phyloP scores from a whole-genome alignment of 2,888 invertebrate species.

The Bembecia ichneumoniformis region DNA sequence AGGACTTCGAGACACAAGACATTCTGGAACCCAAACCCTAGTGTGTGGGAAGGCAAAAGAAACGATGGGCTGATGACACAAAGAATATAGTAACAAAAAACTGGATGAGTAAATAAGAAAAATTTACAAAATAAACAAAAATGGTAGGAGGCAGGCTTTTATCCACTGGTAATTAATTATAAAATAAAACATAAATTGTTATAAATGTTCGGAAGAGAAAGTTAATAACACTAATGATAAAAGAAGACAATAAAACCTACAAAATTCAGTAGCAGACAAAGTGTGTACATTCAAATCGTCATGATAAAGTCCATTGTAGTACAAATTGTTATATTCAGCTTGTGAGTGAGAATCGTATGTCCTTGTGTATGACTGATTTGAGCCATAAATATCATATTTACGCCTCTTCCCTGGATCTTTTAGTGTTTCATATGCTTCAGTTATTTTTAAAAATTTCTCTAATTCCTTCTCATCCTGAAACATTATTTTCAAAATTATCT shows the following conservation, averaged over 20 bases:
- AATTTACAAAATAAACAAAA: too few species aligned
- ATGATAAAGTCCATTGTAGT: constrained; percentile 90
- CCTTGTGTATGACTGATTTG: constrained; percentile 62
- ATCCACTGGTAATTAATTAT: too few species aligned
- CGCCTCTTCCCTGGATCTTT: constrained; percentile 85
- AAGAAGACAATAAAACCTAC: constrained; percentile 57
- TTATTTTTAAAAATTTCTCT: constrained; percentile 82
- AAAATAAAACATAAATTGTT: not conserved
- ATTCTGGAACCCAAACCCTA: too few species aligned
- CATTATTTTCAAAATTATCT: too few species aligned
- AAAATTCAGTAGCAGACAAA: constrained; percentile 80
- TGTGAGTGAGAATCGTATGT: constrained; percentile 75
- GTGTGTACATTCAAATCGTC: constrained; percentile 87
- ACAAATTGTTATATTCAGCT: constrained; percentile 82
- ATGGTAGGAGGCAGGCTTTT: too few species aligned
- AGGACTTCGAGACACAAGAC: too few species aligned
- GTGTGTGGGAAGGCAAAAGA: too few species aligned
- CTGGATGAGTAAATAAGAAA: too few species aligned
- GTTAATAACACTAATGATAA: not conserved
- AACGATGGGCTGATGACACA: too few species aligned
- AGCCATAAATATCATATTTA: constrained; percentile 85
- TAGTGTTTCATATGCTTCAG: constrained; percentile 87
- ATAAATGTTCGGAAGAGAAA: not conserved
- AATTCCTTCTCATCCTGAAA: constrained; percentile 80
- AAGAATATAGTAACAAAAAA: too few species aligned